Evolutionary conservation across 2,797 vertebrate genomes (phyloP), one percentile per base, ranked within the genome.

Genomic region (Mormyrus hasselquistii): DNA sequence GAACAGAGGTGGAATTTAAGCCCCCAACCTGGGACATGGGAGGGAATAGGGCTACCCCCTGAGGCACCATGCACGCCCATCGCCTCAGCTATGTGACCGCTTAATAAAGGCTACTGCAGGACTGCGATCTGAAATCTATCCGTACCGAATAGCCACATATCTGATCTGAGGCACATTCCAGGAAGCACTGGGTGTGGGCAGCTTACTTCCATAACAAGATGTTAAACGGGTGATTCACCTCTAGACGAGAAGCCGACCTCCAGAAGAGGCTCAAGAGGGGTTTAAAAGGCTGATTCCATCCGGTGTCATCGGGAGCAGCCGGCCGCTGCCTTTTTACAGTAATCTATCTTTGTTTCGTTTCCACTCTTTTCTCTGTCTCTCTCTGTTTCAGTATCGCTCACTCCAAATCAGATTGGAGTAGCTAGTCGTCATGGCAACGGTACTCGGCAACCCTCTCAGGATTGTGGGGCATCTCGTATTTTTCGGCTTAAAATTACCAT

Each of bases 361-460:
- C 19, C 55, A 41, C 55, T 62, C 38, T 49, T 49, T 87, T 57
- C 29, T 76, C 84, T 55, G 41, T 86, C 16, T 73, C 83, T 41
- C 65, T 89, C 87, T 91, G 88, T 88, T 89, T 92, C 92, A 93
- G 94, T 95, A 94, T 94, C 93, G 93, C 94, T 93, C 93, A 93
- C 93, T 94, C 92, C 91, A 91, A 94, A 95, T 95, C 95, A 95
- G 94, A 95, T 95, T 95, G 94, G 94, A 95, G 94, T 95, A 96
- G 93, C 94, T 93, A 91, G 96, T 96, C 92, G 95, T 95, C 96
- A 96, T 96, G 94, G 96, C 94, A 96, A 96, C 96, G 93, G 94
- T 93, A 95, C 95, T 93, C 94, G 91, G 93, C 94, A 94, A 91
- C 44, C 96, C 95, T 95, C 94, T 88, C 49, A 94, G 95, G 96